Conservation (phyloP, 2,888 invertebrate species). For the Pseudoips prasinana region DNA sequence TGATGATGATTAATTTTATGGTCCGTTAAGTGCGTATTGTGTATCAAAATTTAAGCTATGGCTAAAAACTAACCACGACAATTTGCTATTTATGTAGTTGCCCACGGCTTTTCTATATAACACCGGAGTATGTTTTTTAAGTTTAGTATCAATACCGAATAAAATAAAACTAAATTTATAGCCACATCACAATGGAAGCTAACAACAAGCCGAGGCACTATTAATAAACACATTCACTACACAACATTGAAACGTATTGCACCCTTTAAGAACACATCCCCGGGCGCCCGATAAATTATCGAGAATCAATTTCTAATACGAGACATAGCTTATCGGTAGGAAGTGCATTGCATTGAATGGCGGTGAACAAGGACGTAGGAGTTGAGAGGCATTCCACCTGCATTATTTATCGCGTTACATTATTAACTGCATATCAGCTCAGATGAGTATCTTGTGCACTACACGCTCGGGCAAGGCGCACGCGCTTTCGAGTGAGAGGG, state of each 20-base stretch:
- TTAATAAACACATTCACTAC: conserved; percentile 24
- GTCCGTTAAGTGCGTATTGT: too few species aligned
- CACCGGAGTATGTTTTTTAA: too few species aligned
- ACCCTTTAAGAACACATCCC: conserved; percentile 36
- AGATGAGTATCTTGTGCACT: conserved; percentile 73
- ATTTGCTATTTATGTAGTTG: too few species aligned
- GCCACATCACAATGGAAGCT: conserved; percentile 18
- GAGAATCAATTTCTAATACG: conserved; percentile 62
- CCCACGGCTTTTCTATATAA: too few species aligned
- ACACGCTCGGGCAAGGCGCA: conserved; percentile 68
- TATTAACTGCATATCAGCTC: conserved; percentile 75
- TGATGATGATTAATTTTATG: too few species aligned
- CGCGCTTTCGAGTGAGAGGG: conserved; percentile 64
- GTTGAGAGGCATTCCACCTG: conserved; percentile 65
- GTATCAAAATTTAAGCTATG: too few species aligned
- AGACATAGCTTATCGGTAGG: conserved; percentile 44
- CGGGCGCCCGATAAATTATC: conserved; percentile 42
- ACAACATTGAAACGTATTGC: conserved; percentile 34
- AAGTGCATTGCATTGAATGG: conserved; percentile 51
- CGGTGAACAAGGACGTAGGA: conserved; percentile 39
- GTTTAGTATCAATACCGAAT: too few species aligned
- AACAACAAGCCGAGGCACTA: conserved; percentile 17
- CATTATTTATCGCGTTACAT: conserved; percentile 76
- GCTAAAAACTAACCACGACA: too few species aligned
- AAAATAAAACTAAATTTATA: too few species aligned